Evolutionary conservation across 2,888 invertebrate species (phyloP), one percentile per base, ranked within the genome.

Genomic region (Netelia virgata): DNA sequence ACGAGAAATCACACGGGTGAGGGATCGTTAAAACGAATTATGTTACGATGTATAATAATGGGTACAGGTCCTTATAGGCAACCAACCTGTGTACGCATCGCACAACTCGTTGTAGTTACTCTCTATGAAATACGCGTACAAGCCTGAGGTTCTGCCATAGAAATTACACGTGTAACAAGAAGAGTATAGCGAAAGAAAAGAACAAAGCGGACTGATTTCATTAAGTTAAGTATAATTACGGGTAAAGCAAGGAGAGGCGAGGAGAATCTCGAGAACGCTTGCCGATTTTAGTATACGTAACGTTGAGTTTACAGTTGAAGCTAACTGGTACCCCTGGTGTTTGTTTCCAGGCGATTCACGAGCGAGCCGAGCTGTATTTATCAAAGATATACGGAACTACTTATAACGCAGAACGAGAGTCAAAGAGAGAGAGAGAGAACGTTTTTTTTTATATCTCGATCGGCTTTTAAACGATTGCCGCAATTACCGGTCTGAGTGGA

Each of bases 1-100:
- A 73, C 84, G 84, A 73, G 81, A 84, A 84, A 84, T 84, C 84
- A 76, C 63, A 63, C 84, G 77, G 73, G 70, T 66, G 36, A 43
- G 68, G 61, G 28, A 47, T 81, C 81, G 84, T 84, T 84, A 73
- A 73, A 55, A 41, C 66, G 63, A 77, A 81, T 73, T 81, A 77
- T 81, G 43, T 18, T 74, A 64, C 41, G 61, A 59, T 80, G 59
- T 18, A 78, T 47, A 63, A 70, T 78, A 70, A 78, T 70, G 41
- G 63, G n/a, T 36, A 36, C 36, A 6, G 36, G 36, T 36, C 36
- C 6, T 36, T 36, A 36, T 36, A 36, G 36, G 5, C 0, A 36
- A 6, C 36, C 36, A 36, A 6, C 36, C 5, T 28, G n/a, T 36
- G 36, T 36, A 36, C 6, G 36, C 36, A 36, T 6, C 36, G 6